phyloP scores from a whole-genome alignment of 2,113 vertebrate species.

The Panthera leo region DNA sequence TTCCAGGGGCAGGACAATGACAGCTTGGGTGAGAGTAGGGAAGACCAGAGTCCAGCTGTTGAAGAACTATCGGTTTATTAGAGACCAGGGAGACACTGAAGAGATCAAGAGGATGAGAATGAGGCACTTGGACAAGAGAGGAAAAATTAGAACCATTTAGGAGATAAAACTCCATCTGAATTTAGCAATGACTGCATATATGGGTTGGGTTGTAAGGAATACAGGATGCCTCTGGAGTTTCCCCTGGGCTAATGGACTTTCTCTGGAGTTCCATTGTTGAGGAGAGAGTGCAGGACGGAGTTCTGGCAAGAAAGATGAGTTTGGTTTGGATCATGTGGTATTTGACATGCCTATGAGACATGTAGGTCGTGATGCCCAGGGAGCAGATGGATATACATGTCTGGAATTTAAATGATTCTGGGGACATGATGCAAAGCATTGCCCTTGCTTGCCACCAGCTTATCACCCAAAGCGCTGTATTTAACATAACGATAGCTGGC shows the following conservation, averaged over 20 bases:
- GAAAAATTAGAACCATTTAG: not conserved
- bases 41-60: not conserved
- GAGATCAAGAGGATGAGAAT: not conserved
- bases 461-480: not conserved
- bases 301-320: not conserved
- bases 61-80: not conserved
- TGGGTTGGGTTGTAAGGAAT: not conserved
- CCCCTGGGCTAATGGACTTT: not conserved
- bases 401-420: constrained; percentile 26
- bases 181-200: not conserved
- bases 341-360: not conserved
- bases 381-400: not conserved
- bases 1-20: not conserved
- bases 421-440: not conserved
- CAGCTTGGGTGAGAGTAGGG: not conserved
- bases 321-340: not conserved
- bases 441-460: not conserved
- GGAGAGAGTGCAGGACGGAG: not conserved
- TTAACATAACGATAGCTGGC: not conserved
- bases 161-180: not conserved
- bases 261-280: not conserved
- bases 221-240: not conserved
- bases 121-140: not conserved
- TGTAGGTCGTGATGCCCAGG: not conserved
- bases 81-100: not conserved